Percentiles rank a stretch among this genome's conserved stretches.
phyloP scores from a whole-genome alignment of 2,888 invertebrate genomes.

The Nemapogon koenigi region DNA sequence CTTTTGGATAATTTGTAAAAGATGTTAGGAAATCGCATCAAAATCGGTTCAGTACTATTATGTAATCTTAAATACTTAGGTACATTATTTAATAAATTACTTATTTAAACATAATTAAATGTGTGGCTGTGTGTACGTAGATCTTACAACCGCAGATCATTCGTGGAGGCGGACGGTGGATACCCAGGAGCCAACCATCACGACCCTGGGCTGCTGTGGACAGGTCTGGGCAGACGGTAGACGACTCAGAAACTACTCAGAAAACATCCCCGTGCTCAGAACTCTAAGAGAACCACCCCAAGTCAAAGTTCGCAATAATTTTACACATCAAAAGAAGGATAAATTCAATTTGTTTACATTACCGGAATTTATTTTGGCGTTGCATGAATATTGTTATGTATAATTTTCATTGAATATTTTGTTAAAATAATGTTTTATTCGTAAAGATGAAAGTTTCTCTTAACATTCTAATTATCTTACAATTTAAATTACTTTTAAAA shows the following conservation, averaged over 20 bases:
- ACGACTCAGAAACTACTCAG: constrained; percentile 18
- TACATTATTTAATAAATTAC: too few relatives aligned
- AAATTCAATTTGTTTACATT: constrained; percentile 17
- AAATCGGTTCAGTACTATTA: too few relatives aligned
- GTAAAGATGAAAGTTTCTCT: too few relatives aligned
- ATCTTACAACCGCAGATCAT: constrained; percentile 67
- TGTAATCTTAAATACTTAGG: too few relatives aligned
- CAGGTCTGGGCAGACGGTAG: constrained; percentile 65
- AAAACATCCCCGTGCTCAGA: too few relatives aligned
- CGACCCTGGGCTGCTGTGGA: constrained; percentile 71
- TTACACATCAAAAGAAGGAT: neutral
- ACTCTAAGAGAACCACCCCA: too few relatives aligned
- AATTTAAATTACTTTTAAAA: too few relatives aligned
- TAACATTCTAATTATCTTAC: too few relatives aligned
- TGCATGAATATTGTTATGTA: constrained; percentile 26
- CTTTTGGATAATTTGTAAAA: neutral
- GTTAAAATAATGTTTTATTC: too few relatives aligned
- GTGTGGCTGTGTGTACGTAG: constrained; percentile 61
- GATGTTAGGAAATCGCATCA: neutral
- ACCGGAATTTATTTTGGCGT: constrained; percentile 24
- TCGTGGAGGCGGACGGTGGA: constrained; percentile 61
- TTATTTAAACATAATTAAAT: too few relatives aligned
- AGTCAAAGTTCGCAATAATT: neutral
- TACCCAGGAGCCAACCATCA: constrained; percentile 68
- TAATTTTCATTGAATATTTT: too few relatives aligned